A percentile compares a stretch with the other conserved stretches of the same genome.
Evolutionary conservation across 2,888 invertebrate genomes (phyloP).

Genomic region (Orthosia cruda): DNA sequence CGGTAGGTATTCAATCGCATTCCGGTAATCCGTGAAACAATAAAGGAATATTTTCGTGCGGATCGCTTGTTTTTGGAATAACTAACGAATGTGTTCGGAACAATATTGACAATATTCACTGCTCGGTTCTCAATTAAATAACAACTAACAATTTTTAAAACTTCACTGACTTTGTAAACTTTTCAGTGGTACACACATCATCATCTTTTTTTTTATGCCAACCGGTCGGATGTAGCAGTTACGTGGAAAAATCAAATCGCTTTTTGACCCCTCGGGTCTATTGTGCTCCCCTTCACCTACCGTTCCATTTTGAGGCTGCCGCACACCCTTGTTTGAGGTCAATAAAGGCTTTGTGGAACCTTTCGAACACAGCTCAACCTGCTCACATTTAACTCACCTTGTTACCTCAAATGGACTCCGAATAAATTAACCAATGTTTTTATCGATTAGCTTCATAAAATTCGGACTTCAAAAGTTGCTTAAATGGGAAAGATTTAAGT

Average conservation of each 20-base stretch:
- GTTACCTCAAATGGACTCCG: conserved; percentile 38
- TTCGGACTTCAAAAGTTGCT: conserved; percentile 8
- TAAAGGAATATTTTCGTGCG: conserved; percentile 48
- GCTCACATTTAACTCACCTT: conserved; percentile 39
- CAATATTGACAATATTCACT: conserved; percentile 4
- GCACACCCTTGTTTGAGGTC: conserved; percentile 53
- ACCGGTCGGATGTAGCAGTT: conserved; percentile 3
- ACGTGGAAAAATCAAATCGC: conserved; percentile 35
- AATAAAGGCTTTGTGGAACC: conserved; percentile 45
- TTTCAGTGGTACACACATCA: neutral
- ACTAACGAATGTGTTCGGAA: conserved; percentile 9
- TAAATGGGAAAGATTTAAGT: conserved; percentile 7
- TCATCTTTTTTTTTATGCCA: conserved; percentile 18
- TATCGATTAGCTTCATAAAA: conserved; percentile 8
- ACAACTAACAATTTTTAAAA: neutral
- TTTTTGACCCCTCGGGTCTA: conserved; percentile 40
- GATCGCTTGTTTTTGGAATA: conserved; percentile 24
- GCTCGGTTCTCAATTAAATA: neutral
- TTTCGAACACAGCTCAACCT: conserved; percentile 35
- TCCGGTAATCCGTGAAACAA: conserved; percentile 59
- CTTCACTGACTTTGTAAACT: neutral
- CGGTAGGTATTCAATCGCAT: conserved; percentile 65
- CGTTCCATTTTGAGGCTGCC: conserved; percentile 26
- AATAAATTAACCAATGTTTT: conserved; percentile 35
- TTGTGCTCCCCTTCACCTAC: conserved; percentile 34